Evolutionary conservation across 2,113 vertebrate species (phyloP).

Genomic region (Xiphophorus couchianus): DNA sequence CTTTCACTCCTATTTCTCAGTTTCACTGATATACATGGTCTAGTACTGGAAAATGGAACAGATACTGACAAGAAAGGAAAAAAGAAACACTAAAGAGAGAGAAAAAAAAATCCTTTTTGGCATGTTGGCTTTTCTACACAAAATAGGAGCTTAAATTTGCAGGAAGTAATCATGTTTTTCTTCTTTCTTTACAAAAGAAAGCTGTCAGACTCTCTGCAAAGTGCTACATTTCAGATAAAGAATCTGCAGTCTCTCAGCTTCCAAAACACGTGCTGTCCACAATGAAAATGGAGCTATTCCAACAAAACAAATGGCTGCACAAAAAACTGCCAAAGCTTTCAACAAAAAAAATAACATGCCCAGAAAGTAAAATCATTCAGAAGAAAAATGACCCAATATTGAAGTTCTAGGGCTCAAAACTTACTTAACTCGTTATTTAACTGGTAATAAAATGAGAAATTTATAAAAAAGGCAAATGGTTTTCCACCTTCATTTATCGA

Average conservation of each 20-base stretch:
- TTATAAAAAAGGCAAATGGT: neutral
- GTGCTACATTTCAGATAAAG: slow-evolving; percentile 39
- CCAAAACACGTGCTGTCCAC: slow-evolving; percentile 27
- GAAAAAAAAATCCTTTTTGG: neutral
- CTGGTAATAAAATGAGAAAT: slow-evolving; percentile 4
- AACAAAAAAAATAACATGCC: slow-evolving; percentile 2
- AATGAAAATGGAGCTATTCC: slow-evolving; percentile 8
- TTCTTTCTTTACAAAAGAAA: neutral
- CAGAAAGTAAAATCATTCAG: slow-evolving; percentile 25
- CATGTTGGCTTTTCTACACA: neutral
- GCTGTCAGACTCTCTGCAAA: slow-evolving; percentile 37
- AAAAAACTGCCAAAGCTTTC: slow-evolving; percentile 20
- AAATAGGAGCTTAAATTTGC: neutral
- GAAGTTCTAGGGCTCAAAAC: slow-evolving; percentile 1
- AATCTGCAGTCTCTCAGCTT: slow-evolving; percentile 47
- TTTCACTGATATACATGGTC: neutral
- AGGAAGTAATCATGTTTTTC: slow-evolving; percentile 5
- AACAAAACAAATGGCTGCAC: slow-evolving; percentile 34
- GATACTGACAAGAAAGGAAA: neutral
- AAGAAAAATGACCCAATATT: neutral
- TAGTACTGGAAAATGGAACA: neutral
- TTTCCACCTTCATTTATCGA: slow-evolving; percentile 5
- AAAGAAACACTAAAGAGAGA: neutral
- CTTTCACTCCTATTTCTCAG: neutral
- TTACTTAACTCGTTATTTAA: slow-evolving; percentile 1